phyloP scores from a whole-genome alignment of 1,140 invertebrate species.

The Cylas formicarius region DNA sequence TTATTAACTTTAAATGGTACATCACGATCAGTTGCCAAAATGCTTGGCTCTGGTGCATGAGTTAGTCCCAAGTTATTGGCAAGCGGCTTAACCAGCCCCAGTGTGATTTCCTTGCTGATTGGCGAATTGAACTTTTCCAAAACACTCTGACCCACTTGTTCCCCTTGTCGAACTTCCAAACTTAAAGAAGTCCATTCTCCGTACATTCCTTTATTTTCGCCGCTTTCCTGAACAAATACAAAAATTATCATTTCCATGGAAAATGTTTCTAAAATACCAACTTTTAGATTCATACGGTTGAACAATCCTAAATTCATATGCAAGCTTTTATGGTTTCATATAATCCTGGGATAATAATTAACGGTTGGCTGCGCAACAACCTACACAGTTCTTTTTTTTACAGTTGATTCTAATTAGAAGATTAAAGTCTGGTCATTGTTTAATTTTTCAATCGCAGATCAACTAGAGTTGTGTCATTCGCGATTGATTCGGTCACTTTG shows the following conservation, averaged over 20 bases:
- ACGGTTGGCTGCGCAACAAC: too few species aligned
- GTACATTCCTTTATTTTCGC: slow-evolving; percentile 65
- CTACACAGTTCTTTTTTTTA: too few species aligned
- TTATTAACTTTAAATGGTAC: slow-evolving; percentile 39
- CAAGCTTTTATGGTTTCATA: too few species aligned
- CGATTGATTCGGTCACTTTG: too few species aligned
- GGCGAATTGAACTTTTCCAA: slow-evolving; percentile 75
- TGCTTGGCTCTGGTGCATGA: slow-evolving; percentile 67
- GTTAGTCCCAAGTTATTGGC: slow-evolving; percentile 68
- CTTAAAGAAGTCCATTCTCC: slow-evolving; percentile 78
- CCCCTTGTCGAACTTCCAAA: slow-evolving; percentile 56
- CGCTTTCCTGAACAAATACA: slow-evolving; percentile 42
- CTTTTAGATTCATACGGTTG: slow-evolving; percentile 65
- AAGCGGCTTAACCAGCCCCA: slow-evolving; percentile 75
- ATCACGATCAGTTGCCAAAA: slow-evolving; percentile 68
- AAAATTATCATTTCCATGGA: slow-evolving; percentile 6
- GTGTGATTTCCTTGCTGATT: slow-evolving; percentile 73
- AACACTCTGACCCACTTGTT: slow-evolving; percentile 66
- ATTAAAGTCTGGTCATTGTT: too few species aligned
- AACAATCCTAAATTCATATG: slow-evolving; percentile 71
- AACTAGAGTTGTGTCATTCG: too few species aligned
- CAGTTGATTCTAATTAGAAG: too few species aligned
- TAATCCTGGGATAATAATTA: too few species aligned
- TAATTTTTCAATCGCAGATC: too few species aligned
- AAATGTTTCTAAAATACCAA: slow-evolving; percentile 36